These are phyloP conservation scores for Bombus superbus DNA, from an alignment of 1,140 invertebrate species.

Conservation along the genomic window DNA sequence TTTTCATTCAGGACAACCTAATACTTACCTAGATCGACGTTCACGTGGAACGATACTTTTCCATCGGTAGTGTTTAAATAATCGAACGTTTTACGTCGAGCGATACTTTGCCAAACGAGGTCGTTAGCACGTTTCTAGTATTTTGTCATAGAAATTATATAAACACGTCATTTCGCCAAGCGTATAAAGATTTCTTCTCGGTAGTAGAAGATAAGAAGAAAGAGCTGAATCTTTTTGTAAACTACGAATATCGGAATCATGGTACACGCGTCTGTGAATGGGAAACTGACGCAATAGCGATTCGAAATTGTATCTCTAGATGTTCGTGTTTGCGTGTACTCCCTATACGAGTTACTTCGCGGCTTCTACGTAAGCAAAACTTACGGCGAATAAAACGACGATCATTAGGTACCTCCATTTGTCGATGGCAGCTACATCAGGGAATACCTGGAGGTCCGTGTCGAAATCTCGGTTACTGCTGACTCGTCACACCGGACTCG, in stretches of 20 bases:
- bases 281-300: conserved; percentile 19
- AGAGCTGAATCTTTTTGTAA: not conserved
- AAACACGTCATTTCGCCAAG: not conserved
- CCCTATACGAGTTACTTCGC: not conserved
- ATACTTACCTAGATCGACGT: not conserved
- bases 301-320: not conserved
- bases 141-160: not conserved
- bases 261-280: not conserved
- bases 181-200: too few species aligned
- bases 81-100: not conserved
- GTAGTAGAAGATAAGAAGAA: not conserved
- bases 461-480: conserved; percentile 73
- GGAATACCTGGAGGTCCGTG: conserved; percentile 71
- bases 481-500: conserved; percentile 68
- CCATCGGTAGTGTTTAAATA: not conserved
- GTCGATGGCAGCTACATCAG: conserved; percentile 65
- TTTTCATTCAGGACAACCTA: too few species aligned
- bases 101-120: not conserved
- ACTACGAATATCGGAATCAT: not conserved
- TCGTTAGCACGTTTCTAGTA: not conserved
- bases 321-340: not conserved
- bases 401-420: conserved; percentile 27
- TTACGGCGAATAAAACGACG: not conserved
- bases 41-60: not conserved
- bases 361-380: not conserved